Percentiles rank a stretch among this genome's conserved stretches.
Evolutionary conservation across 2,113 vertebrate genomes (phyloP).

Genomic region (Pseudolaguvia tuberculata): DNA sequence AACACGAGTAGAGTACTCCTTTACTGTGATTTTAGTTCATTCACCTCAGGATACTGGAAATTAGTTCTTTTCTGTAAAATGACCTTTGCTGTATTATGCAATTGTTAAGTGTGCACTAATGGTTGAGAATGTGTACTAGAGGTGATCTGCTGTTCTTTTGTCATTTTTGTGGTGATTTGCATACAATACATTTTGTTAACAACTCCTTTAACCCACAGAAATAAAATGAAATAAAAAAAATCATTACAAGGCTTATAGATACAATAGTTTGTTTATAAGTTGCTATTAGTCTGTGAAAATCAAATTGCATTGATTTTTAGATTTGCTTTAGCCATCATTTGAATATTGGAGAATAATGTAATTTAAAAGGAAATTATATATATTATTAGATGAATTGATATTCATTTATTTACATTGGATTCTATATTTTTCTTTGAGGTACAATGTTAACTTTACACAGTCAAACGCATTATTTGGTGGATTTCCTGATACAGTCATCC

Average conservation of each 20-base stretch:
- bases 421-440: background rate
- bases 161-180: conserved; percentile 19
- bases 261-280: background rate
- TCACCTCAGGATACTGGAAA: conserved; percentile 20
- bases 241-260: background rate
- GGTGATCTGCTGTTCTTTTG: conserved; percentile 1
- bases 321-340: background rate
- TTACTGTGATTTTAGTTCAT: conserved; percentile 15
- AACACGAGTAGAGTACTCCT: background rate
- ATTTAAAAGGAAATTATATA: background rate
- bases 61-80: conserved; percentile 12
- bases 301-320: background rate
- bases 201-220: conserved; percentile 20
- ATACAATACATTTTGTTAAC: conserved; percentile 1
- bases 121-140: background rate
- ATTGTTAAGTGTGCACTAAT: conserved; percentile 33
- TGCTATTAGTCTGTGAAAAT: background rate
- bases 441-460: background rate
- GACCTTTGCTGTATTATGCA: conserved; percentile 25
- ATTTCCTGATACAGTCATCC: background rate
- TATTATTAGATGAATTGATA: no score
- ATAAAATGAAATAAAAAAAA: conserved; percentile 22
- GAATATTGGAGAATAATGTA: background rate
- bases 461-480: background rate
- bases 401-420: no score